Base-by-base conservation (phyloP, 2,113 vertebrate genomes). In the Tachuris rubrigastra region DNA sequence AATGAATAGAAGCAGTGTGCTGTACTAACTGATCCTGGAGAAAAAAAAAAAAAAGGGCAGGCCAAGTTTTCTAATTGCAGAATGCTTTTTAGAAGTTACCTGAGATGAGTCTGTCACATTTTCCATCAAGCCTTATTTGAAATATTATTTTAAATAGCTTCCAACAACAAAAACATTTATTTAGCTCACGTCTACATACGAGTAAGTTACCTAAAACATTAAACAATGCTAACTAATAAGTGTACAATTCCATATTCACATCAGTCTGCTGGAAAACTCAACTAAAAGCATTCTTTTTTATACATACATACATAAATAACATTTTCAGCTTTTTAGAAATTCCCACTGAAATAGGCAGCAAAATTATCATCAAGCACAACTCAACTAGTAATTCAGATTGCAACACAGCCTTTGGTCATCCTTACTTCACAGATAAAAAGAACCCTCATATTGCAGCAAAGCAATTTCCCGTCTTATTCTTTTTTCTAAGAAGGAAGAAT, bases 1-100 rank as follows among this genome's bases (percentile, higher is more conserved):
- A 62, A 96, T 97, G 87, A 97, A 97, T 96, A 65, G 63, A 93
- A 89, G 71, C 27, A 96, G 81, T 96, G 95, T 96, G 66, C 46
- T 95, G 67, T 30, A 75, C 37, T 55, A 86, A 96, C 37, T 68
- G 83, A 93, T 92, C 27, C 50, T 58, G 27, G 12, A 14, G 22
- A 71, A 49, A 65, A 28, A 46, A 46, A 59, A 60, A 76, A 39
- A 71, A 62, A 78, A 42, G 44, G 7, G 13, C 27, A 83, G 44
- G 37, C 30, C 25, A 95, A 76, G 39, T 89, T 96, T 97, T 95
- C n/a, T 91, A 97, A 97, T 33, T 92, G 89, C 33, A 85, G 14
- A 97, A 95, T 75, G 73, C 49, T 41, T 96, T 93, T 95, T 46
- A 84, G 93, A 97, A 97, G 56, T 67, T 96, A 94, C 55, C 39